Base-by-base conservation (phyloP, 2,888 invertebrate species). In the Nysson spinosus region DNA sequence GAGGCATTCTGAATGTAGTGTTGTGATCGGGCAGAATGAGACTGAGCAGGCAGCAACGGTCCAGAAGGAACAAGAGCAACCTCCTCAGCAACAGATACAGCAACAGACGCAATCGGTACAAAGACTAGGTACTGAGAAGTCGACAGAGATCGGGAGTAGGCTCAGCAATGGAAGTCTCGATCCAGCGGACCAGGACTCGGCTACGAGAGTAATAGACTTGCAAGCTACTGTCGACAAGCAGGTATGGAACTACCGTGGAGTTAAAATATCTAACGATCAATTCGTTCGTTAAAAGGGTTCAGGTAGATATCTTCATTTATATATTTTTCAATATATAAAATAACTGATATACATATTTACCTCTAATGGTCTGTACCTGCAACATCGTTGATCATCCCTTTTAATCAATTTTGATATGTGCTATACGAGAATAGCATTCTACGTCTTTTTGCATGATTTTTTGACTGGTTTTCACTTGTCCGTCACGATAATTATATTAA, bases 201-300 rank as follows among this genome's bases (percentile, higher is more conserved):
- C 91, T 65, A 89, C 90, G 79, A 86, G 91, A 89, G 90, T 95
- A 83, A 91, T 92, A 85, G 95, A 95, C 88, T 92, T 95, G 80
- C 95, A 95, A 90, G 91, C 92, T 86, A 94, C 94, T 81, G 90
- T 95, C 88, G 95, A 95, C 87, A 95, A 95, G 88, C 96, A 96
- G 93, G 95, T 95, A 86, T 77, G 79, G 62, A 67, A 67, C 40
- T 22, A 40, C 24, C 42, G 44, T 30, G 26, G 37, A 50, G 22
- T 19, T 55, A 46, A 30, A 12, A 17, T 52, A 54, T 54, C 37
- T 49, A 56, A 63, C 46, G 39, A 63, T 42, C 20, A 44, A 2
- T 28, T n/a, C n/a, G n/a, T n/a, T n/a, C 7, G 34, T 39, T 39
- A 22, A 20, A 40, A 9, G 19, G 39, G 24, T 19, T 50, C 50